Base-by-base conservation (phyloP, 2,888 invertebrate genomes). In the Noctua comes region DNA sequence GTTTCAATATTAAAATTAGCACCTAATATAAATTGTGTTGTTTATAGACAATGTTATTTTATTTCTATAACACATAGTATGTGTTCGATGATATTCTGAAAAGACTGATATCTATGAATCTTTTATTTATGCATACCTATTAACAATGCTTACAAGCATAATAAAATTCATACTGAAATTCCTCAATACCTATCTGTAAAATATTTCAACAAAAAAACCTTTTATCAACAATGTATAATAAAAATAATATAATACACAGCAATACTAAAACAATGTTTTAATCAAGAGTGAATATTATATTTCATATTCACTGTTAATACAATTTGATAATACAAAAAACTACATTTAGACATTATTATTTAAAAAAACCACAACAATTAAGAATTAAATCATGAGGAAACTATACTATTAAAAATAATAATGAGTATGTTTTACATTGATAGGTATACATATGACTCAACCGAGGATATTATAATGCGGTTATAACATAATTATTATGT, bases 351-450 rank as follows among this genome's bases (percentile, higher is more conserved):
- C 13, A 64, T 48, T 59, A 62, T 66, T 36, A 43, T 62, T 18
- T 18, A 64, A 77, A 70, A 31, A 82, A 86, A 86, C 83, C 68
- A 31, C 86, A 86, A 5, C 46, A 77, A 73, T 86, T 72, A 72
- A 46, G 74, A 72, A 46, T 7, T 27, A 59, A 68, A 46, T 1
- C 10, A 65, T 36, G 48, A 86, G 86, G 86, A 84, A 86, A 78
- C 54, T 73, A 31, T 31, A 71, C 5, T 76, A 73, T 69, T 66
- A n/a, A 40, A 74, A 43, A 68, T 57, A 75, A 73, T 85, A 68
- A 65, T 64, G 48, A 71, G 40, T 43, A 16, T 65, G 51, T 72
- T 74, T 62, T 31, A 68, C n/a, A 82, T 77, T 69, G 51, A 68
- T 71, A 68, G 13, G 43, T 48, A 40, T n/a, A 31, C 10, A 1